Base-by-base conservation (phyloP, 2,797 vertebrate species). In the Lepus townsendii region DNA sequence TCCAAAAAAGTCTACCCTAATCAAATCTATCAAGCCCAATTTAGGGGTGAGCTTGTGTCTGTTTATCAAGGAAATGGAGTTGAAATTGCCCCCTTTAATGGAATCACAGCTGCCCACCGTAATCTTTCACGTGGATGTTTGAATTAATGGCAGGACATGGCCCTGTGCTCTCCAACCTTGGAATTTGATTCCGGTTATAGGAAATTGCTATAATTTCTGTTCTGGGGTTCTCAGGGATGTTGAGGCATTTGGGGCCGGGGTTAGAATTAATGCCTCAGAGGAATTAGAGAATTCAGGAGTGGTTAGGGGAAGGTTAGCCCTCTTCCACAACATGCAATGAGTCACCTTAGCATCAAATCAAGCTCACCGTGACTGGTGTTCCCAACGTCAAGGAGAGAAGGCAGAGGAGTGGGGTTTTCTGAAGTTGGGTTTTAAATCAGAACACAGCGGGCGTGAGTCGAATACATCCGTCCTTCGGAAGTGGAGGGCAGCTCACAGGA, bases 161-260 rank as follows among this genome's bases (percentile, higher is more conserved):
- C 96, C 97, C 0, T 20, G 66, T 97, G 97, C 94, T 94, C 80
- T 96, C 85, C 95, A 98, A 97, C 96, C 98, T 98, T 98, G 97
- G 97, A 95, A 96, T 98, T 98, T 98, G 98, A 97, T 98, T 98
- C 97, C 94, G 95, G 98, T 98, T 97, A 94, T 95, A 98, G 97
- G 96, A 98, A 98, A 98, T 98, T 98, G 98, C 98, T 97, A 42
- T 98, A 97, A 98, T 98, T 98, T 98, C 97, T 97, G 95, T 91
- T 96, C 96, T 42, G 11, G 63, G 63, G 97, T 97, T 96, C 97
- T 97, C 96, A 95, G 95, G 95, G 98, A 97, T 97, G 89, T 96
- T 94, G 78, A 97, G 90, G 88, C 97, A 86, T 95, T 95, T 3
- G 91, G 85, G 73, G 72, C 91, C 57, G 71, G 83, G 95, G 94